Percentiles rank a stretch among this genome's conserved stretches.
phyloP scores from a whole-genome alignment of 2,888 invertebrate species.

The Carterocephalus palaemon region DNA sequence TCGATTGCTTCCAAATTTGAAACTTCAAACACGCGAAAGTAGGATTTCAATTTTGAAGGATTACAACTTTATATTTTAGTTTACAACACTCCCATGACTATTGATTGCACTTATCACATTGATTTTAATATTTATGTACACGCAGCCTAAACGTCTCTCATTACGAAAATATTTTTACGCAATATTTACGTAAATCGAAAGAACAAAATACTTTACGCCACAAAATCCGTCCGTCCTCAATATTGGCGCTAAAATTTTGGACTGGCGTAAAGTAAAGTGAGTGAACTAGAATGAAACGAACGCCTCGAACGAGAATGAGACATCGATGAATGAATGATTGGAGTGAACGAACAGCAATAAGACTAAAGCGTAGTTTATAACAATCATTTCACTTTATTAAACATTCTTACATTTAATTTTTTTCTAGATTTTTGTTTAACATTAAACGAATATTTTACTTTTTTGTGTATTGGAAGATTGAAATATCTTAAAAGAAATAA shows the following conservation, averaged over 20 bases:
- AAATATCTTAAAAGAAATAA: too few species aligned
- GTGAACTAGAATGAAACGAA: background rate
- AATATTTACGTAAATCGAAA: slow-evolving; percentile 38
- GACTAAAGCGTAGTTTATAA: background rate
- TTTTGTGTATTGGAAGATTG: background rate
- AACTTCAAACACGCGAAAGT: background rate
- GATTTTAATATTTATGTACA: background rate
- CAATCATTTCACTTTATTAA: too few species aligned
- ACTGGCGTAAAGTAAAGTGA: slow-evolving; percentile 37
- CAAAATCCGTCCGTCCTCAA: slow-evolving; percentile 43
- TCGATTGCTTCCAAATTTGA: slow-evolving; percentile 34
- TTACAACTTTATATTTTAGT: slow-evolving; percentile 3
- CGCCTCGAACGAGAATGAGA: slow-evolving; percentile 14
- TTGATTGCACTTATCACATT: background rate
- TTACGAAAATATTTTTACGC: slow-evolving; percentile 32
- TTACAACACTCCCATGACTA: background rate
- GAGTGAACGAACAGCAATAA: slow-evolving; percentile 1
- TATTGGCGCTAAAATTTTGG: slow-evolving; percentile 54
- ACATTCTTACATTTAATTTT: too few species aligned
- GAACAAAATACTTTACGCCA: slow-evolving; percentile 39
- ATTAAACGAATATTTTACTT: background rate
- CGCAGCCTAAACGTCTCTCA: slow-evolving; percentile 9
- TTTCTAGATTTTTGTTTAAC: background rate
- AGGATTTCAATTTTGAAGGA: background rate
- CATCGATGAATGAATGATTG: slow-evolving; percentile 19